Conservation (phyloP, 2,113 vertebrate genomes). For the Ranitomeya variabilis region DNA sequence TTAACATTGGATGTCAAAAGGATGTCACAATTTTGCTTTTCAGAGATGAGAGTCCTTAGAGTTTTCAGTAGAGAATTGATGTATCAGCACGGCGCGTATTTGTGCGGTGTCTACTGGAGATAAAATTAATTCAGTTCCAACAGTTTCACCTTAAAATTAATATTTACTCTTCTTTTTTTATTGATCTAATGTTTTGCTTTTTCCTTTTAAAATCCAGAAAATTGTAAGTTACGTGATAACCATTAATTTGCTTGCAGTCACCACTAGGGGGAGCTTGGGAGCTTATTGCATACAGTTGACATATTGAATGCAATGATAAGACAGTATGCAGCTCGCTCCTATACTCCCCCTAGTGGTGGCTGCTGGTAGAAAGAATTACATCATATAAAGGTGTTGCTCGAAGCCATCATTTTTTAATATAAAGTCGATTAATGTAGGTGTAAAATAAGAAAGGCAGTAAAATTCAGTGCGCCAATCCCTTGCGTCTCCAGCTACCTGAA, state of each 20-base stretch:
- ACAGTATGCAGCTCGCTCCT: background rate
- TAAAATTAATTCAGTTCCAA: background rate
- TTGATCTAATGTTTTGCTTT: too few relatives aligned
- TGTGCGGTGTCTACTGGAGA: background rate
- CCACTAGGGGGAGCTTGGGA: too few relatives aligned
- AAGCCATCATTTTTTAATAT: too few relatives aligned
- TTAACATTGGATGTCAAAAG: background rate
- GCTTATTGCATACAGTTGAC: background rate
- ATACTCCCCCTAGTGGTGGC: background rate
- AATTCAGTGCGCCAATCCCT: too few relatives aligned
- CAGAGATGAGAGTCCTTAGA: background rate
- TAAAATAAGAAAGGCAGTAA: too few relatives aligned
- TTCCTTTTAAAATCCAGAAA: background rate
- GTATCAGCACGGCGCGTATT: background rate
- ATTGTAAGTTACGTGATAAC: background rate
- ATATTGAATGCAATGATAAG: background rate
- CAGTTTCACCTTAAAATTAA: background rate
- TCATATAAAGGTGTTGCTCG: too few relatives aligned
- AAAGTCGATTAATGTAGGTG: too few relatives aligned
- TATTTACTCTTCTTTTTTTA: too few relatives aligned
- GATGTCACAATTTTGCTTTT: background rate
- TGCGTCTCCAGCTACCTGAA: too few relatives aligned
- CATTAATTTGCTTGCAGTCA: background rate
- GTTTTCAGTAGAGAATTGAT: background rate
- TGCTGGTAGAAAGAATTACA: background rate